These are phyloP conservation scores for Gallinago paraguaiae DNA, from an alignment of 2,113 vertebrate genomes.

Conservation along the genomic window DNA sequence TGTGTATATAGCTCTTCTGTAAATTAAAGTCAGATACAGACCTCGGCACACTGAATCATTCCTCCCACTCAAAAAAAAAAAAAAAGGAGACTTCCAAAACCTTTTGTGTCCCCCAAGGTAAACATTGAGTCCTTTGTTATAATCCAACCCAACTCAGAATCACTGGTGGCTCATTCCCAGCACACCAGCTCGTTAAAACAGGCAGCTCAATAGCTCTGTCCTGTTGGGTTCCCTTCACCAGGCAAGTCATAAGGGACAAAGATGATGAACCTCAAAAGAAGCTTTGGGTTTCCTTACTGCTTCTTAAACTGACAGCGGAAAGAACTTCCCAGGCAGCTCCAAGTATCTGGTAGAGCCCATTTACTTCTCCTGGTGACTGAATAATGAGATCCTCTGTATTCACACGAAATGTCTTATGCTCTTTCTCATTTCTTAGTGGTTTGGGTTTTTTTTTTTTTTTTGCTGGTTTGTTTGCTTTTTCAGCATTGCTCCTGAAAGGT, in stretches of 20 bases:
- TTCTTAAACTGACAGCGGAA: background rate
- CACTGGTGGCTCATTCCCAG: background rate
- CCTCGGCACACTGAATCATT: background rate
- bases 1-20: background rate
- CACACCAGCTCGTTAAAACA: background rate
- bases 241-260: background rate
- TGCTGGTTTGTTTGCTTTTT: background rate
- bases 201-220: background rate
- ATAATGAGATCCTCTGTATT: background rate
- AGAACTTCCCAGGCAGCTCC: fast-evolving
- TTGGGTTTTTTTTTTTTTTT: background rate
- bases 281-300: background rate
- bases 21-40: background rate
- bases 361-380: background rate
- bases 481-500: background rate
- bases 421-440: background rate
- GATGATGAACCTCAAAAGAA: background rate
- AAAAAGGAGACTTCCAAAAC: background rate
- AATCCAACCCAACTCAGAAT: background rate
- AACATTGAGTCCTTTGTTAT: background rate
- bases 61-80: background rate
- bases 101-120: background rate
- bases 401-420: background rate
- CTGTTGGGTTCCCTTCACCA: background rate
- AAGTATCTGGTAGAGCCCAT: background rate